A percentile compares a stretch with the other conserved stretches of the same genome.
Evolutionary conservation across 2,797 vertebrate genomes (phyloP).

Genomic region (Perdix hodgsoniae): DNA sequence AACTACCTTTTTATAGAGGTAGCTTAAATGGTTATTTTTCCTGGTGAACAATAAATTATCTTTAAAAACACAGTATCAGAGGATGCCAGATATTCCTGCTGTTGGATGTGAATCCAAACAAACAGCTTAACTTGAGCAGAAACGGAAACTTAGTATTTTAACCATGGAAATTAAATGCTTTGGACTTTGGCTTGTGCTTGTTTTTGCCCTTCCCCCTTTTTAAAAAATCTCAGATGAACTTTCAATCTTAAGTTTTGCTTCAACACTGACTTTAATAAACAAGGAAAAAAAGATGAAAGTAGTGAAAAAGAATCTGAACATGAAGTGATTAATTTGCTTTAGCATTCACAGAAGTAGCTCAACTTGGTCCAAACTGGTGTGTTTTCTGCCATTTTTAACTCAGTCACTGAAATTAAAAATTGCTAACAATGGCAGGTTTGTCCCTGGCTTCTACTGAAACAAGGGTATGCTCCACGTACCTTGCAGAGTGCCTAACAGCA

Average conservation of each 20-base stretch:
- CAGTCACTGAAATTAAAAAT: neutral
- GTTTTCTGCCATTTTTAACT: neutral
- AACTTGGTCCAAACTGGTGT: neutral
- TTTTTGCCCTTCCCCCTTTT: neutral
- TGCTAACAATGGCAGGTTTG: neutral
- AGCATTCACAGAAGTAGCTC: neutral
- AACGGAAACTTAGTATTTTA: neutral
- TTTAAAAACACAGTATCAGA: neutral
- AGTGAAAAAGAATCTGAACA: neutral
- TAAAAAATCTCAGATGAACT: neutral
- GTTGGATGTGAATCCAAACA: neutral
- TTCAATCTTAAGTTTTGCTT: slow-evolving; percentile 13
- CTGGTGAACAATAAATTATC: neutral
- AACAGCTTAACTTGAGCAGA: slow-evolving; percentile 9
- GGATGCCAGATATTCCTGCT: neutral
- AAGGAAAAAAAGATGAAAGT: neutral
- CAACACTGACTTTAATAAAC: neutral
- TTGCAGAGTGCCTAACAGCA: neutral
- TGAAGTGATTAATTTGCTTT: neutral
- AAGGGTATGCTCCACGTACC: neutral
- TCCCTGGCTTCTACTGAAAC: neutral
- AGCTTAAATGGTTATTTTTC: neutral
- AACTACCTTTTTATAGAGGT: neutral
- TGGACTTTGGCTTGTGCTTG: neutral
- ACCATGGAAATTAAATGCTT: neutral